Conservation (phyloP, 2,113 vertebrate genomes). For the Piprites chloris region DNA sequence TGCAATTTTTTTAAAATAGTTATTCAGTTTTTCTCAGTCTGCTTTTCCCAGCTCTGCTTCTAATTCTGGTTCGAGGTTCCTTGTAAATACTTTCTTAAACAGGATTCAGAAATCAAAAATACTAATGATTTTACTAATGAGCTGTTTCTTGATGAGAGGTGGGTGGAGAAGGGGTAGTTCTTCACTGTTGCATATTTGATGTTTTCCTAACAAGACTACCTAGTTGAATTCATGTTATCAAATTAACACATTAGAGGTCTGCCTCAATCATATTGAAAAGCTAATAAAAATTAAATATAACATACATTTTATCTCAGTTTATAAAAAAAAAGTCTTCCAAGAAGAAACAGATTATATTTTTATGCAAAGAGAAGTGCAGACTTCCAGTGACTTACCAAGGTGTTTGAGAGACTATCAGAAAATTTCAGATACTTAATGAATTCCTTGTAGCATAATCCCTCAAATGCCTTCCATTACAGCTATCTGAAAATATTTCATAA, state of each 20-base stretch:
- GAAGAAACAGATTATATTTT: slow-evolving; percentile 8
- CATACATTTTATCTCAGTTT: slow-evolving; percentile 22
- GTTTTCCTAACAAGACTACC: slow-evolving; percentile 28
- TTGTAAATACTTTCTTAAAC: neutral
- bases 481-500: neutral
- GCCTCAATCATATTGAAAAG: slow-evolving; percentile 56
- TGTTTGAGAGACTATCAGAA: slow-evolving; percentile 10
- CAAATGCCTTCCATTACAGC: neutral
- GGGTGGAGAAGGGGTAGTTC: neutral
- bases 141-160: neutral
- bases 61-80: neutral
- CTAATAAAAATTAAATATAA: slow-evolving; percentile 56
- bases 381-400: slow-evolving; percentile 14
- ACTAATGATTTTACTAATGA: neutral
- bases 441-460: neutral
- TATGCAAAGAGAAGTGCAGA: slow-evolving; percentile 20
- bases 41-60: neutral
- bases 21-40: neutral
- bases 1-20: neutral
- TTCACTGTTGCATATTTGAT: neutral
- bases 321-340: slow-evolving; percentile 24
- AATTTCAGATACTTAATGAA: slow-evolving; percentile 7
- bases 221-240: slow-evolving; percentile 42
- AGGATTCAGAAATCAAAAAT: neutral
- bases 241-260: slow-evolving; percentile 44